Evolutionary conservation across 2,113 vertebrate species (phyloP).

Genomic region (Lucifuga dentata): DNA sequence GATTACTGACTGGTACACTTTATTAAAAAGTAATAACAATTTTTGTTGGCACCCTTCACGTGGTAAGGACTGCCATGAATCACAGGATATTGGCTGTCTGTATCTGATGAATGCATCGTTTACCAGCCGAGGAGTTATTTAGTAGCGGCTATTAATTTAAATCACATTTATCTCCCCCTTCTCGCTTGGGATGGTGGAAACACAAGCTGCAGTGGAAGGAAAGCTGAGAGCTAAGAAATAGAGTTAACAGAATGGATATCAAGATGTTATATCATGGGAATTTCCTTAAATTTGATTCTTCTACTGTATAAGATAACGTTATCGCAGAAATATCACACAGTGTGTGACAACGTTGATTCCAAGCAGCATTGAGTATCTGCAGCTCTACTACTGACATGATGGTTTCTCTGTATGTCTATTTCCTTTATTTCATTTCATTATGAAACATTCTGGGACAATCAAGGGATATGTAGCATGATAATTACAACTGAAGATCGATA

Average conservation of each 20-base stretch:
- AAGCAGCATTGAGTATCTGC: background rate
- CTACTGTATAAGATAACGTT: constrained; percentile 18
- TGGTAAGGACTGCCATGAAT: constrained; percentile 97
- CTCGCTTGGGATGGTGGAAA: constrained; percentile 42
- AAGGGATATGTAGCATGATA: background rate
- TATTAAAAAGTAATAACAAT: constrained; percentile 99
- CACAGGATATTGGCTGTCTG: constrained; percentile 99
- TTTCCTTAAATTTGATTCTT: constrained; percentile 26
- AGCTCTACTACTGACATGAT: background rate
- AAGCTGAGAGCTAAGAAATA: constrained; percentile 34
- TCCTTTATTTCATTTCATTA: background rate
- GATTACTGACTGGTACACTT: constrained; percentile 98
- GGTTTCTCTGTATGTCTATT: background rate
- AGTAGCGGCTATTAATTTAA: constrained; percentile 99
- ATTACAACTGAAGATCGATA: background rate
- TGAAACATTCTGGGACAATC: background rate
- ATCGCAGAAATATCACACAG: background rate
- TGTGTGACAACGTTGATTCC: background rate
- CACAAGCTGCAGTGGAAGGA: constrained; percentile 42
- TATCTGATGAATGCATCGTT: constrained; percentile 99
- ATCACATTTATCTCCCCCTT: constrained; percentile 95
- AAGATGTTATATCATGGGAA: constrained; percentile 5
- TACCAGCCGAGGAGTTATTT: constrained; percentile 99
- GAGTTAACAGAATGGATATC: constrained; percentile 15
- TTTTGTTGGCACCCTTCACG: constrained; percentile 99